These are phyloP conservation scores for Nesidiocoris tenuis DNA, from an alignment of 2,888 invertebrate species.

Conservation along the genomic window DNA sequence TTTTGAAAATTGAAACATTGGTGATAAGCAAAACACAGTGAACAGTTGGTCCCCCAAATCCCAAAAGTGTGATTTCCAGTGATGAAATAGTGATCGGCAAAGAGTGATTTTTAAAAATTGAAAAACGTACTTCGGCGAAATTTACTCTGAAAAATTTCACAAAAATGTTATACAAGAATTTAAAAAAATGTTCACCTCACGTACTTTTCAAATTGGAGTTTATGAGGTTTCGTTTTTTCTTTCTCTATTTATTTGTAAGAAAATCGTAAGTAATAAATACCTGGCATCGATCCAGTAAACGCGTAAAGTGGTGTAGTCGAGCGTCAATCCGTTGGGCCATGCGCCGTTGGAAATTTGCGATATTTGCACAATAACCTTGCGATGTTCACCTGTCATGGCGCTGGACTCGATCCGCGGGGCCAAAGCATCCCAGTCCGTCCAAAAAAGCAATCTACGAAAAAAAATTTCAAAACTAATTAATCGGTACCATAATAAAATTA, in stretches of 20 bases:
- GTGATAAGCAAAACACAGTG: neutral
- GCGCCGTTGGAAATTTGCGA: constrained; percentile 61
- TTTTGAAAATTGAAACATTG: neutral
- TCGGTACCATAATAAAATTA: too few relatives aligned
- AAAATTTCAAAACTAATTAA: too few relatives aligned
- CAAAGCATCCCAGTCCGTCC: constrained; percentile 83
- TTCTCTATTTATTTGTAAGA: too few relatives aligned
- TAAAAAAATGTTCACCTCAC: too few relatives aligned
- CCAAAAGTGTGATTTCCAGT: neutral
- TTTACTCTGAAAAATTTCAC: neutral
- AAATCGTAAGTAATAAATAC: too few relatives aligned
- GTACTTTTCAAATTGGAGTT: too few relatives aligned
- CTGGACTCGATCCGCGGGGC: constrained; percentile 79
- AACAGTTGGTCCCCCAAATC: neutral
- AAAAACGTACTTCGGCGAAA: neutral
- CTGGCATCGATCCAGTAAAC: constrained; percentile 86
- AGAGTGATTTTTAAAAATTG: neutral
- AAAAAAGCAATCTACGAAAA: constrained; percentile 65
- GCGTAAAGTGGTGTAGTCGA: constrained; percentile 70
- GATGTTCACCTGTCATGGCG: constrained; percentile 71
- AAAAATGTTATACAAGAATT: too few relatives aligned
- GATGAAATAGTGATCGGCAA: neutral
- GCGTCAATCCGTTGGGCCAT: constrained; percentile 82
- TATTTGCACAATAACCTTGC: constrained; percentile 62
- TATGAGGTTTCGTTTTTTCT: too few relatives aligned